phyloP scores from a whole-genome alignment of 2,113 vertebrate genomes.

The Seriola aureovittata region DNA sequence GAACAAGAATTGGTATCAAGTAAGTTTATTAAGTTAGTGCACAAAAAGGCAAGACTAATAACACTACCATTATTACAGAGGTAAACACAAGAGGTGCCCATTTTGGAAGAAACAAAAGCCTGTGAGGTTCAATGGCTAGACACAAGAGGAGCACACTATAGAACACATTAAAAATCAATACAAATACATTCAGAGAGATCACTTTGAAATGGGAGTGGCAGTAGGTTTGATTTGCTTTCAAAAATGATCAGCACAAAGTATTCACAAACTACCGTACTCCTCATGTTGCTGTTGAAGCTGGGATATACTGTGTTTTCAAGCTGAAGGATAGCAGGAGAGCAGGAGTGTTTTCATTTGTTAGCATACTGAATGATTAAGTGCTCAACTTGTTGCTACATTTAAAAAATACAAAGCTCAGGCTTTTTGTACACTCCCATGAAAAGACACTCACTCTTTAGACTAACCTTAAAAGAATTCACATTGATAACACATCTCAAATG shows the following conservation, averaged over 20 bases:
- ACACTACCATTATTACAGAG: conserved; percentile 65
- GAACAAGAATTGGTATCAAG: conserved; percentile 47
- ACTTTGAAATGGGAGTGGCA: conserved; percentile 32
- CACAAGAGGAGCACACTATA: conserved; percentile 49
- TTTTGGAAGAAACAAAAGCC: conserved; percentile 41
- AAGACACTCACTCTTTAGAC: conserved; percentile 14
- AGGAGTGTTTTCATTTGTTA: conserved; percentile 10
- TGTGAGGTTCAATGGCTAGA: conserved; percentile 28
- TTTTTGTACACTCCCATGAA: conserved; percentile 15
- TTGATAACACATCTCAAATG: background rate
- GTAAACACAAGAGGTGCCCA: conserved; percentile 59
- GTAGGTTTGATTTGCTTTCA: conserved; percentile 12
- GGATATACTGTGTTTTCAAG: conserved; percentile 1
- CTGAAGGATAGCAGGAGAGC: conserved; percentile 5
- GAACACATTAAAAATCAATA: conserved; percentile 58
- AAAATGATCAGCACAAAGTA: conserved; percentile 25
- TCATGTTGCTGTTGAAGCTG: conserved; percentile 8
- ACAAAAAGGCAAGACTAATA: conserved; percentile 77
- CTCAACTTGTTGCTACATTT: conserved; percentile 70
- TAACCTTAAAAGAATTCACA: conserved; percentile 8
- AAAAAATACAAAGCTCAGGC: conserved; percentile 39
- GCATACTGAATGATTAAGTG: conserved; percentile 49
- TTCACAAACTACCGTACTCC: conserved; percentile 19
- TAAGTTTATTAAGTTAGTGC: conserved; percentile 74
- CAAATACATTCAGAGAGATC: conserved; percentile 70